phyloP scores from a whole-genome alignment of 2,113 vertebrate species.

The Centropus unirufus region DNA sequence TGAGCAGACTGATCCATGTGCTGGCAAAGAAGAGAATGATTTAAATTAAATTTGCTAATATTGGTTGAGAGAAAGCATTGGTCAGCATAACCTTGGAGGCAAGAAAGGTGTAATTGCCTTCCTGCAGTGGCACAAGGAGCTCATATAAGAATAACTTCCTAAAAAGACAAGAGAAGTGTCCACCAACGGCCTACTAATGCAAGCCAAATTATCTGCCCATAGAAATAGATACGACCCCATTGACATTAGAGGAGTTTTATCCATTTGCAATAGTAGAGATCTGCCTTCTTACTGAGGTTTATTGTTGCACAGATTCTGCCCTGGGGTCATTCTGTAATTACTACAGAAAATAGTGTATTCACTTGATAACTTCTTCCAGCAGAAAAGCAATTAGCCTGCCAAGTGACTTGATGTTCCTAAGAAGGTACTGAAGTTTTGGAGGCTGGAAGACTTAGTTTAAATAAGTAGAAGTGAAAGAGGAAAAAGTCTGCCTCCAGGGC shows the following conservation, averaged over 20 bases:
- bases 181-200: background rate
- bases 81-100: constrained; percentile 6
- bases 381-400: constrained; percentile 63
- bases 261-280: background rate
- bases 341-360: constrained; percentile 47
- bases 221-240: background rate
- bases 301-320: constrained; percentile 25
- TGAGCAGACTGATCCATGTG: background rate
- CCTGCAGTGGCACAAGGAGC: background rate
- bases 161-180: background rate
- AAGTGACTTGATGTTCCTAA: constrained; percentile 46
- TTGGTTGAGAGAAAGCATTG: background rate
- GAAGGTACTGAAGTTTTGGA: constrained; percentile 13
- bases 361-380: constrained; percentile 45
- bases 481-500: background rate
- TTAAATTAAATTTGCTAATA: background rate
- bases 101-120: constrained; percentile 12
- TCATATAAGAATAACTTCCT: background rate
- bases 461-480: background rate
- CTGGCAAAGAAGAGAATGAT: background rate
- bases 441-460: background rate
- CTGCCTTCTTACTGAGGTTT: constrained; percentile 1
- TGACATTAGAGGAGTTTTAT: constrained; percentile 24
- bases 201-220: background rate
- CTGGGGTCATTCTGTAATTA: constrained; percentile 48